phyloP scores from a whole-genome alignment of 2,113 vertebrate genomes.

The Gasterosteus aculeatus region DNA sequence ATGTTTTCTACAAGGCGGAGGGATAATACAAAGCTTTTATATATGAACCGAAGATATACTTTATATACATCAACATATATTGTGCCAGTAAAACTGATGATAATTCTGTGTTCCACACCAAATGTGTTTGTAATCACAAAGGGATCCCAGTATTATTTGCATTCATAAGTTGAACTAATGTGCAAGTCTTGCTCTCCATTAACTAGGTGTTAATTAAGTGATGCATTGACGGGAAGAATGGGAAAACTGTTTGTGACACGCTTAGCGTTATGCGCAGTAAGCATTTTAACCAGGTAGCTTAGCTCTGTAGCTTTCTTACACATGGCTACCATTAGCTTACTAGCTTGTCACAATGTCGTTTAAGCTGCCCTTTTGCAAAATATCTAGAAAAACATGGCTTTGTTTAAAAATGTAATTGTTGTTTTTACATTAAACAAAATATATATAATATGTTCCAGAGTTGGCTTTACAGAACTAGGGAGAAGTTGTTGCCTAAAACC shows the following conservation, averaged over 20 bases:
- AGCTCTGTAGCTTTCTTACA: neutral
- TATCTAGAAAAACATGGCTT: neutral
- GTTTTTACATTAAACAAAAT: neutral
- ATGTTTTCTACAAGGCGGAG: conserved; percentile 33
- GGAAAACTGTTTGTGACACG: neutral
- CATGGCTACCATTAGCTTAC: neutral
- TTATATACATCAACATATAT: conserved; percentile 34
- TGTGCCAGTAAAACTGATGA: conserved; percentile 16
- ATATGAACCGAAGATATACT: conserved; percentile 46
- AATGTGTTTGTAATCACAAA: neutral
- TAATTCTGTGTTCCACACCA: neutral
- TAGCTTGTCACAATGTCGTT: neutral
- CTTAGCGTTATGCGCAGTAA: neutral
- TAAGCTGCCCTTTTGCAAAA: neutral
- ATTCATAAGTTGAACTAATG: conserved; percentile 14
- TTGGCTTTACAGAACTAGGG: neutral
- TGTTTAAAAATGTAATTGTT: neutral
- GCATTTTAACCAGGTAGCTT: neutral
- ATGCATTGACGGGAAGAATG: neutral
- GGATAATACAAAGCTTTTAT: conserved; percentile 35
- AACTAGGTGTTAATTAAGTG: neutral
- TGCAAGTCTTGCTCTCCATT: neutral
- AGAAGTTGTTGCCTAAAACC: neutral
- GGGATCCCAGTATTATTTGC: neutral
- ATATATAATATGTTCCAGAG: neutral